phyloP scores from a whole-genome alignment of 2,113 vertebrate species.

The Oenanthe melanoleuca region DNA sequence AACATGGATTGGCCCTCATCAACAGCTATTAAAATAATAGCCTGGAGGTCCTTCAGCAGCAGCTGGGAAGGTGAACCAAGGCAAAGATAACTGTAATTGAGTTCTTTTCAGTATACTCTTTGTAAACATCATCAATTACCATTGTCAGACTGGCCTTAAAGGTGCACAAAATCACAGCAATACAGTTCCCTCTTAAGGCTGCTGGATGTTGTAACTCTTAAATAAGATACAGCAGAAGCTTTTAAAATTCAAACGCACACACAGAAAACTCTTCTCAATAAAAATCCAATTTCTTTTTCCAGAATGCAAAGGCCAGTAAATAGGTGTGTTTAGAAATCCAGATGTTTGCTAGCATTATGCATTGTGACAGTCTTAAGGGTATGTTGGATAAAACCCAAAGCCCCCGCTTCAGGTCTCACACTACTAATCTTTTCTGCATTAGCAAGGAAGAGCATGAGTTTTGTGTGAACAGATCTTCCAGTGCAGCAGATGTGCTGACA shows the following conservation, averaged over 20 bases:
- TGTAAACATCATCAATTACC: background rate
- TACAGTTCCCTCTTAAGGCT: background rate
- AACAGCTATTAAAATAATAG: background rate
- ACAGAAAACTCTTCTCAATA: background rate
- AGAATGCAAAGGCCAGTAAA: background rate
- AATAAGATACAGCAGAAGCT: background rate
- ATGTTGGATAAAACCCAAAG: background rate
- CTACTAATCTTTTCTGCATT: background rate
- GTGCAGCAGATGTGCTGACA: slow-evolving; percentile 55
- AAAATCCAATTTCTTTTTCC: background rate
- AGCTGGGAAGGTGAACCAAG: background rate
- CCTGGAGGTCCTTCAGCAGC: background rate
- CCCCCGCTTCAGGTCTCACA: background rate
- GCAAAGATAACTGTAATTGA: background rate
- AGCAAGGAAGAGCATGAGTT: background rate
- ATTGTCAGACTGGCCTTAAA: background rate
- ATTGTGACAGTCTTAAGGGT: background rate
- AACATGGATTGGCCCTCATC: background rate
- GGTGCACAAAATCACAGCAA: background rate
- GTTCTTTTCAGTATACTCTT: background rate
- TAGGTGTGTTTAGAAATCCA: background rate
- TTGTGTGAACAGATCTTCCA: slow-evolving; percentile 29
- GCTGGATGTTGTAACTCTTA: background rate
- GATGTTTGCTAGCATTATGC: background rate
- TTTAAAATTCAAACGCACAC: background rate